Percentiles rank a stretch among this genome's conserved stretches.
Conservation (phyloP, 2,888 invertebrate genomes). For the Molorchus minor region DNA sequence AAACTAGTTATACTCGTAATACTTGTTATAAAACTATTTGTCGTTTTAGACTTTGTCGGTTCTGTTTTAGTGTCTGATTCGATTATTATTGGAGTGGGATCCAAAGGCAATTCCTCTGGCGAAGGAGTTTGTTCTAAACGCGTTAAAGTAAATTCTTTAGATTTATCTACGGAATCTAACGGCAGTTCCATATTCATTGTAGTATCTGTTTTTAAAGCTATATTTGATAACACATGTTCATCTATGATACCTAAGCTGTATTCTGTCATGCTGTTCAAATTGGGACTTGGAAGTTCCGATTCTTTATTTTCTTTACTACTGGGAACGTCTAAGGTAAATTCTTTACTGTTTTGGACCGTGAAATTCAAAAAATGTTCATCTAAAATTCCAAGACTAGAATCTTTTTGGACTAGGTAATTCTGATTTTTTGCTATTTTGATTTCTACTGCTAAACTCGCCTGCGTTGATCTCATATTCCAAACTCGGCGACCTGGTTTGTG, state of each 20-base stretch:
- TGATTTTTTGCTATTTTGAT: conserved; percentile 22
- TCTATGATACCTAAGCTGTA: conserved; percentile 63
- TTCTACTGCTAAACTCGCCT: conserved; percentile 15
- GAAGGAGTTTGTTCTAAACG: conserved; percentile 84
- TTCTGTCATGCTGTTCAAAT: conserved; percentile 54
- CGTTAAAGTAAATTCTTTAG: conserved; percentile 59
- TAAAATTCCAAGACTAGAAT: conserved; percentile 26
- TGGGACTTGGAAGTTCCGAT: conserved; percentile 53
- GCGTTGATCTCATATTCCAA: conserved; percentile 36
- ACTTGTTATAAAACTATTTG: conserved; percentile 83
- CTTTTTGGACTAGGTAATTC: conserved; percentile 30
- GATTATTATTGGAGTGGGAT: conserved; percentile 70
- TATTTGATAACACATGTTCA: conserved; percentile 67
- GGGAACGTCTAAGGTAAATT: conserved; percentile 19
- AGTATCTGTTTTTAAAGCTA: conserved; percentile 67
- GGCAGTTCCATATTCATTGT: conserved; percentile 68
- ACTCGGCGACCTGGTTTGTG: conserved; percentile 37
- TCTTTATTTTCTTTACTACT: conserved; percentile 35
- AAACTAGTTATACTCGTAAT: conserved; percentile 91
- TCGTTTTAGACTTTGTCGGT: conserved; percentile 70
- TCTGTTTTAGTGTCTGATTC: conserved; percentile 66
- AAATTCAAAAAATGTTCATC: conserved; percentile 26
- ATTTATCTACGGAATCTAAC: conserved; percentile 59
- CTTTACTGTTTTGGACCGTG: conserved; percentile 14
- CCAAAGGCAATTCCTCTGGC: conserved; percentile 84